Conservation (phyloP, 2,113 vertebrate species). For the Pan troglodytes region NHGRI_mPanTro3-v2.1_pri NC_072402.2:9095001-9095500, state of each 20-base stretch:
- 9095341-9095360: background rate
- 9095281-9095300: background rate
- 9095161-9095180: background rate
- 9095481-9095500: background rate
- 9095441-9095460: background rate
- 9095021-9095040: background rate
- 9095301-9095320: background rate
- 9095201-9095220: background rate
- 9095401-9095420: background rate
- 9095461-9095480: background rate
- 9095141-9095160: background rate
- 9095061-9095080: background rate
- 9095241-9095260: background rate
- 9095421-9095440: background rate
- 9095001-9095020: no score
- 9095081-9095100: background rate
- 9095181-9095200: background rate
- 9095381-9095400: background rate
- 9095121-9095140: background rate
- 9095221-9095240: no score
- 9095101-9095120: background rate
- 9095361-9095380: background rate
- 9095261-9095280: background rate
- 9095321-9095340: fast-evolving
- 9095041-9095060: background rate